Evolutionary conservation across 1,140 invertebrate species (phyloP), one percentile per base, ranked within the genome.

Genomic region (Tenebrio molitor): DNA sequence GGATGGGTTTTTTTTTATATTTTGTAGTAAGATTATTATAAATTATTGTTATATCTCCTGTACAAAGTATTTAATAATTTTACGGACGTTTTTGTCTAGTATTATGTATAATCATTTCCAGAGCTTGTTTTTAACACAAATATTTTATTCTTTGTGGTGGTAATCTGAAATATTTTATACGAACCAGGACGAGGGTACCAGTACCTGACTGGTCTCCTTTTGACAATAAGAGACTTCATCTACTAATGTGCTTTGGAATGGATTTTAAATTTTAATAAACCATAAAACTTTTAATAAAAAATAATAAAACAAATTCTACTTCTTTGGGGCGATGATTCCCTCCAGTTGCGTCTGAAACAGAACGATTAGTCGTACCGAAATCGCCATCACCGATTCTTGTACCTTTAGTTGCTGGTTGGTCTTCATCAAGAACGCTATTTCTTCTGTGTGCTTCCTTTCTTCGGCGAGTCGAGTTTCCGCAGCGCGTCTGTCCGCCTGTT

Each of bases 361-460:
- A 76, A 79, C 15, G 2, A 50, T 0, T 19, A 14, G 41, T 15
- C 5, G n/a, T n/a, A n/a, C n/a, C 12, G 5, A 44, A 44, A 12
- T 17, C 16, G 16, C n/a, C 5, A 7, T 17, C 7, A 19, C n/a
- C 25, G n/a, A 50, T 2, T 10, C 21, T 21, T 34, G 74, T 84
- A 94, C 93, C 89, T 97, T 97, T 8, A 98, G 85, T 83, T 98
- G 96, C 77, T 93, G 89, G 83, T 97, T 98, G 4, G 96, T 97
- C 83, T 95, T 93, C 84, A 96, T 97, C 17, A 97, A 85, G 78
- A 96, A 95, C 36, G 93, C 87, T 41, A 97, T 91, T 84, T 98
- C 96, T 81, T 98, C 96, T 10, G 90, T 89, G 79, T 97, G 94
- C 81, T 95, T 93, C 82, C 95, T 95, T 81, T 96, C 93, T 81